Percentiles rank a stretch among this genome's conserved stretches.
Conservation (phyloP, 1,140 invertebrate species). For the Bombyx mandarina region DNA sequence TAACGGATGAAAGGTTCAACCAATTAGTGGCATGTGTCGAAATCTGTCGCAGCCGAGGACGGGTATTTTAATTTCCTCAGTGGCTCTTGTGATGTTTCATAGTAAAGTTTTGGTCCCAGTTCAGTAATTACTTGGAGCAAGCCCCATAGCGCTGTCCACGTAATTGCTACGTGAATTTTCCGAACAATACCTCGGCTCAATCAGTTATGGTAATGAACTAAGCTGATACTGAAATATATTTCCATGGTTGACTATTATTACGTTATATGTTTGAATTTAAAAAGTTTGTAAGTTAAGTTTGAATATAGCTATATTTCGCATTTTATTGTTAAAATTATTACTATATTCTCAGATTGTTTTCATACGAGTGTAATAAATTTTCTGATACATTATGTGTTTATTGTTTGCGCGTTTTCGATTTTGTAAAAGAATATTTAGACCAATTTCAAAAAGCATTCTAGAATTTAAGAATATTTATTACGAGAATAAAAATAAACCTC, state of each 20-base stretch:
- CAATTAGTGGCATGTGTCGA: slow-evolving; percentile 43
- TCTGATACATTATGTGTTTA: too few relatives aligned
- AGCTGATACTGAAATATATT: slow-evolving; percentile 6
- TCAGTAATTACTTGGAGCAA: slow-evolving; percentile 36
- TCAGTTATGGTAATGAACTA: slow-evolving; percentile 59
- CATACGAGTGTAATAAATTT: too few relatives aligned
- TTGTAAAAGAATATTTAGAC: too few relatives aligned
- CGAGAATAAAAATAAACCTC: too few relatives aligned
- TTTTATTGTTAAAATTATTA: too few relatives aligned
- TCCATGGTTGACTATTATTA: neutral
- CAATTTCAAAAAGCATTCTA: too few relatives aligned
- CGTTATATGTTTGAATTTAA: neutral
- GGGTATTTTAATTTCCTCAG: slow-evolving; percentile 40
- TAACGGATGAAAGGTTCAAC: slow-evolving; percentile 16
- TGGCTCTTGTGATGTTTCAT: slow-evolving; percentile 23
- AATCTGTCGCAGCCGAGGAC: slow-evolving; percentile 29
- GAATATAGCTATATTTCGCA: too few relatives aligned
- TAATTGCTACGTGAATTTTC: slow-evolving; percentile 44
- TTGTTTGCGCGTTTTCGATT: too few relatives aligned
- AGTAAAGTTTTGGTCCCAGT: slow-evolving; percentile 37
- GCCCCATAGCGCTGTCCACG: slow-evolving; percentile 9
- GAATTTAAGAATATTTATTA: too few relatives aligned
- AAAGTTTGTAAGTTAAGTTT: too few relatives aligned
- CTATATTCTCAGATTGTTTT: too few relatives aligned
- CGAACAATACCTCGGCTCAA: slow-evolving; percentile 41